Conservation (phyloP, 2,888 invertebrate species). For the Chromoteleia sp. region DNA sequence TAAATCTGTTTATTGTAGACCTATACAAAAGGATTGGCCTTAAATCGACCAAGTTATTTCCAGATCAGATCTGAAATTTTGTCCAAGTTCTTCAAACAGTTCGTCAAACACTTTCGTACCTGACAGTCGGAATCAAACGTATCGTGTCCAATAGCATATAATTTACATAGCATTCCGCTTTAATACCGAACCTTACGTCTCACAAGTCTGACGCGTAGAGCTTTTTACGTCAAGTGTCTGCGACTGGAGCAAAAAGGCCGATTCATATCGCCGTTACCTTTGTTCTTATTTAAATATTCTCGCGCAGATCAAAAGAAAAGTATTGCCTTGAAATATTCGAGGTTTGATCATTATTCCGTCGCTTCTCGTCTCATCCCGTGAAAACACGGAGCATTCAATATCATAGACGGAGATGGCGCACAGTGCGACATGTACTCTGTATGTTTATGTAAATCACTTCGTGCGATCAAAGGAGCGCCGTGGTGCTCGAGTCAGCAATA, state of each 20-base stretch:
- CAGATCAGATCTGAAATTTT: no score
- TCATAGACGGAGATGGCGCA: constrained; percentile 40
- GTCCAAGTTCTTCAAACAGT: background rate
- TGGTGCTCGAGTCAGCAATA: constrained; percentile 53
- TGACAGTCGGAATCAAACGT: background rate
- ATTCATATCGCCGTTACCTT: constrained; percentile 54
- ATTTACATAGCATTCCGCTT: constrained; percentile 55
- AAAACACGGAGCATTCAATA: constrained; percentile 63
- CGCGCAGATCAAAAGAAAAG: constrained; percentile 57
- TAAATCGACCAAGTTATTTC: no score
- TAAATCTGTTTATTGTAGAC: no score
- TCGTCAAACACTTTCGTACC: background rate
- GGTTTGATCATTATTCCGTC: constrained; percentile 68
- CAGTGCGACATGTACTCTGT: constrained; percentile 59
- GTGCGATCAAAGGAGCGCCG: constrained; percentile 66
- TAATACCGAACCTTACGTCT: constrained; percentile 34
- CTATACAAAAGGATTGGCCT: no score
- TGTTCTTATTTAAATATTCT: constrained; percentile 63
- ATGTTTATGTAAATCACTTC: constrained; percentile 68
- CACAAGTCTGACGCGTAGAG: constrained; percentile 29
- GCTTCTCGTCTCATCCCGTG: constrained; percentile 42
- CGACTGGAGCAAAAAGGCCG: constrained; percentile 37
- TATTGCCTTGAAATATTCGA: constrained; percentile 66
- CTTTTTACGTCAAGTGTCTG: constrained; percentile 37
- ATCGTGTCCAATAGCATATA: constrained; percentile 27